Base-by-base conservation (phyloP, 2,888 invertebrate genomes). In the Mayetiola destructor region DNA sequence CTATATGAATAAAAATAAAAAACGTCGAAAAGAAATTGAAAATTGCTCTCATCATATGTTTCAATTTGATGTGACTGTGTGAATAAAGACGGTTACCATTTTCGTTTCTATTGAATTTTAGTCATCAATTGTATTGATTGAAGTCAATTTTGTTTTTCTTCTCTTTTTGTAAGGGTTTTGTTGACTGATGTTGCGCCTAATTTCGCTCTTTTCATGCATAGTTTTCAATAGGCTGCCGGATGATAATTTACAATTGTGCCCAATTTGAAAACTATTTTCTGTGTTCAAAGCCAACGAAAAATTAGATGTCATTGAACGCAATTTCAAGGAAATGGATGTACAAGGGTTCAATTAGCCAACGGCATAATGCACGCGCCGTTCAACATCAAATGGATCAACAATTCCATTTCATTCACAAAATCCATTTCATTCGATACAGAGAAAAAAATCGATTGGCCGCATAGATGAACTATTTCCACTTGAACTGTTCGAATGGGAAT, bases 31-130 rank as follows among this genome's bases (percentile, higher is more conserved):
- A 27, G 27, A 27, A 48, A 16, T 48, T 48, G 48, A 48, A 48
- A 48, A 48, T 48, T 27, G 48, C 27, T 48, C 48, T 27, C 48
- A 48, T 48, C 48, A 48, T 48, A 48, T 48, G 48, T 48, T 27
- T 27, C n/a, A 16, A 48, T 27, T n/a, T 48, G 48, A 48, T 8
- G 32, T 12, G 48, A 23, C 23, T 48, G 14, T 27, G 9, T 16
- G 14, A 16, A 48, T 27, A 48, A 48, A 48, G 48, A 23, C 14
- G 27, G 27, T 48, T 27, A 42, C 23, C 23, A 27, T 48, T 48
- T n/a, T 27, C n/a, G 23, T 23, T 14, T 42, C 48, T 48, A 48
- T 48, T 48, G 48, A 48, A 48, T 48, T 48, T 48, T n/a, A n/a
- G n/a, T n/a, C n/a, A 27, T 48, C 27, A 23, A 48, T 48, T 48